Base-by-base conservation (phyloP, 2,888 invertebrate genomes). In the Polietes domitor region DNA sequence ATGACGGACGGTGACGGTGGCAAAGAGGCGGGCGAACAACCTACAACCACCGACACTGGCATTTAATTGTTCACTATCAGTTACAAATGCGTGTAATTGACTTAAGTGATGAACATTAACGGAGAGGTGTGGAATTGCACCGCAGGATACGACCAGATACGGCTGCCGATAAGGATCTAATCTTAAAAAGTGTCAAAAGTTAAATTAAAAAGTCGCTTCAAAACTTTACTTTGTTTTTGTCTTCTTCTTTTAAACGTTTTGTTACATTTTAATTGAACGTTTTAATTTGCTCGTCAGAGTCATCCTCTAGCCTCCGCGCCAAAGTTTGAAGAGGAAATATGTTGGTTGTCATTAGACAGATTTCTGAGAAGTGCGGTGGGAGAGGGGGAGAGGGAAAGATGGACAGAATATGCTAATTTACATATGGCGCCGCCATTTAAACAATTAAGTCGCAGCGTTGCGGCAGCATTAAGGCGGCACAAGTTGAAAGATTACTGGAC, bases 121-220 rank as follows among this genome's bases (percentile, higher is more conserved):
- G 80, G 50, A 73, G 73, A 84, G 81, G 81, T 84, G 84, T 79
- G 68, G 68, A 68, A 68, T 43, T 24, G 43, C 43, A 21, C 41
- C 68, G 15, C 68, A 68, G 68, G 41, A 37, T 68, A 84, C 81
- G 71, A 83, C 74, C 70, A 73, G 77, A 28, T 24, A 50, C 21
- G n/a, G 19, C 47, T 10, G 53, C 17, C 53, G 81, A 84, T 81
- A 84, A 84, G 73, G 76, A 84, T 84, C 84, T 84, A 84, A 84
- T 84, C 84, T 84, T 73, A 50, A 76, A 83, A 81, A 84, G 84
- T 84, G 84, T 84, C 84, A 84, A 84, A 84, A 84, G 84, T 84
- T 84, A 84, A 84, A 84, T 84, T 84, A 84, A 84, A 84, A 84
- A 79, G 65, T 24, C 15, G 37, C 41, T 68, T 68, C 41, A 43